Evolutionary conservation across 2,888 invertebrate genomes (phyloP).

Genomic region (Lasioglossum vierecki): DNA sequence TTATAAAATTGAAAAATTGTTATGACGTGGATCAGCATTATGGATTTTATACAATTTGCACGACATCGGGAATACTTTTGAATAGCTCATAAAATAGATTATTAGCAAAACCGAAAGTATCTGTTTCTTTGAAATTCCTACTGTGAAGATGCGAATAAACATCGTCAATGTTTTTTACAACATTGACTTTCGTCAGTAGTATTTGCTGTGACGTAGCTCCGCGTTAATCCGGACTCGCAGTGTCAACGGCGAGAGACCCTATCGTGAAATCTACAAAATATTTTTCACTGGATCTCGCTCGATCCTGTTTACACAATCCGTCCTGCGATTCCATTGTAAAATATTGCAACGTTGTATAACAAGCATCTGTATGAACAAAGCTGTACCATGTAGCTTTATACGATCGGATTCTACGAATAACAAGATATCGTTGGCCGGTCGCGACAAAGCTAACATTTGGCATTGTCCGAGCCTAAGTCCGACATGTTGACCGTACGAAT

Average conservation of each 20-base stretch:
- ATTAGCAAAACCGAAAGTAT: neutral
- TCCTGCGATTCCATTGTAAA: neutral
- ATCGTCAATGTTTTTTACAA: neutral
- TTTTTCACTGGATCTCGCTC: neutral
- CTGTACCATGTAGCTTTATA: neutral
- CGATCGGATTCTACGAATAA: neutral
- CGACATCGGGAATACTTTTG: neutral
- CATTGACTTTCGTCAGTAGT: neutral
- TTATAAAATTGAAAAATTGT: no score
- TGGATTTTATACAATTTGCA: neutral
- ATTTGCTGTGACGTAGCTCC: neutral
- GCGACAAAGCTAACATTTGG: neutral
- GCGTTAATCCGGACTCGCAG: neutral
- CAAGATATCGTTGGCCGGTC: neutral
- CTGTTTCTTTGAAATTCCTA: neutral
- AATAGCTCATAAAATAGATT: neutral
- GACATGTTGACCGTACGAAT: constrained; percentile 3
- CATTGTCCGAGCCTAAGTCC: constrained; percentile 6
- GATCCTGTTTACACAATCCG: neutral
- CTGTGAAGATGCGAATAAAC: neutral
- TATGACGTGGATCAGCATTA: neutral
- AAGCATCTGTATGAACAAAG: neutral
- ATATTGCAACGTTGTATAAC: neutral
- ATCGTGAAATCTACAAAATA: neutral
- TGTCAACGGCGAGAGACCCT: neutral